These are phyloP conservation scores for Mirza zaza DNA, from an alignment of 2,113 vertebrate species.

Conservation along the genomic window DNA sequence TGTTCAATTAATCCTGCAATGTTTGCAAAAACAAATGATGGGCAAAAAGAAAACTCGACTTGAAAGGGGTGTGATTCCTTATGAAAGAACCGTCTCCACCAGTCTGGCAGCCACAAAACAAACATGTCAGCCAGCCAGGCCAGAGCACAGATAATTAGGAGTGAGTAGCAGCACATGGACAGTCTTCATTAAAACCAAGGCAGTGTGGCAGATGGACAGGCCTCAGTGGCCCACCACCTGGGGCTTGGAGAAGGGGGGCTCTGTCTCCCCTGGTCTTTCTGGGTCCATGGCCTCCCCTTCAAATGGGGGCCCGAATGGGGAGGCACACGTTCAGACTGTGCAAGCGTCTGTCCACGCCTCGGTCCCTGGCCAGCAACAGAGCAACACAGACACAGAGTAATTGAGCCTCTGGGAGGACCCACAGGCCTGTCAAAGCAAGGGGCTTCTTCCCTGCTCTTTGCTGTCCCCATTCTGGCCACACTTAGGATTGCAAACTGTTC, in stretches of 20 bases:
- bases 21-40: slow-evolving; percentile 76
- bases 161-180: not conserved
- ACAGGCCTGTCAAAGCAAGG: not conserved
- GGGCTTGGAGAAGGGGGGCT: not conserved
- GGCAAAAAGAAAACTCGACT: slow-evolving; percentile 63
- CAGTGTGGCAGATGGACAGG: slow-evolving; percentile 46
- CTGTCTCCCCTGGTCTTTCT: not conserved
- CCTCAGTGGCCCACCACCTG: not conserved
- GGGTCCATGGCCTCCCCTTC: not conserved
- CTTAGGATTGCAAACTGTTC: not conserved
- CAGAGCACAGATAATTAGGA: slow-evolving; percentile 17
- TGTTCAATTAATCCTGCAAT: slow-evolving; percentile 75
- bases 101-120: slow-evolving; percentile 48
- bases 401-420: not conserved
- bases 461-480: not conserved
- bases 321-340: not conserved
- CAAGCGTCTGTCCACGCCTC: not conserved
- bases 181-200: slow-evolving; percentile 25
- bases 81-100: slow-evolving; percentile 20
- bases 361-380: not conserved
- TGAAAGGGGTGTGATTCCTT: slow-evolving; percentile 59
- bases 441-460: not conserved
- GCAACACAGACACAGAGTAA: not conserved
- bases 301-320: not conserved
- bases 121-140: not conserved